A percentile compares a stretch with the other conserved stretches of the same genome.
phyloP scores from a whole-genome alignment of 2,888 invertebrate genomes.

The Drosophila buzzatii region DNA sequence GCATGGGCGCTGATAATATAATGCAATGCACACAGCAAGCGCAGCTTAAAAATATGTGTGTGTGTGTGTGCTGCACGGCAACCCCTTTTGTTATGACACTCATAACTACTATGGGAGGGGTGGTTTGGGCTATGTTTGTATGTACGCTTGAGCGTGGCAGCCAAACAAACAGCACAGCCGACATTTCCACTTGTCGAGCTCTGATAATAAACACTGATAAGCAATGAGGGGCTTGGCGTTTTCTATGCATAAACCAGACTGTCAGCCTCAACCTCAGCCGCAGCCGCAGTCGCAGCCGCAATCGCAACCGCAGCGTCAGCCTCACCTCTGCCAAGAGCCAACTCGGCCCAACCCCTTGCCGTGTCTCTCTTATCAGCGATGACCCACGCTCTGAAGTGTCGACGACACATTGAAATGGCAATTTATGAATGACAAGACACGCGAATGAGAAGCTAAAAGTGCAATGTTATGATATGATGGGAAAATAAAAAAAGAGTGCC shows the following conservation, averaged over 20 bases:
- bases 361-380: conserved; percentile 65
- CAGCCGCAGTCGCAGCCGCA: conserved; percentile 16
- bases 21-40: conserved; percentile 62
- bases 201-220: conserved; percentile 71
- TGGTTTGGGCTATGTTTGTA: background rate
- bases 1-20: conserved; percentile 71
- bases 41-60: conserved; percentile 8
- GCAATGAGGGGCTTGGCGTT: conserved; percentile 26
- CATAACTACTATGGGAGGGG: conserved; percentile 20
- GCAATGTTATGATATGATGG: background rate
- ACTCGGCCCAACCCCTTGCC: background rate
- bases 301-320: background rate
- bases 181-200: conserved; percentile 50
- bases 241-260: conserved; percentile 39
- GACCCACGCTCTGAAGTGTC: conserved; percentile 54
- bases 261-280: conserved; percentile 9
- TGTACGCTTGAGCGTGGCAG: conserved; percentile 8
- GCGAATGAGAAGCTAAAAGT: conserved; percentile 10
- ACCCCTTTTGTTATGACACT: conserved; percentile 57
- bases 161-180: conserved; percentile 55
- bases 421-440: conserved; percentile 36
- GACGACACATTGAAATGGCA: conserved; percentile 43
- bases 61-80: background rate
- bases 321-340: conserved; percentile 20
- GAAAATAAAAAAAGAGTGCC: background rate